Evolutionary conservation across 2,797 vertebrate species (phyloP), one percentile per base, ranked within the genome.

Genomic region (Pristis pectinata): DNA sequence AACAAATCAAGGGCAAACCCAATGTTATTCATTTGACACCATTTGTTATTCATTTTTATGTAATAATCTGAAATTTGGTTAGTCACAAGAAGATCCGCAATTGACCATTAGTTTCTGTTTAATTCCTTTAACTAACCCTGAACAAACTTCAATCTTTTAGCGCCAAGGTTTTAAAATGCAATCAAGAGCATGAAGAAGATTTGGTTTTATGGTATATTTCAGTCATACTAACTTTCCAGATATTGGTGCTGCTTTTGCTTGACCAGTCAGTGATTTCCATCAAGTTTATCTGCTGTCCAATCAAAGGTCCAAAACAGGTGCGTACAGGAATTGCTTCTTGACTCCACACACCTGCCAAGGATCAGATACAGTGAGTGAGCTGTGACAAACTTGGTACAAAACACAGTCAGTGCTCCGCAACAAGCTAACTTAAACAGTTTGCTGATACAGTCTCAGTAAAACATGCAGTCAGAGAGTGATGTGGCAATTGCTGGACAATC

Each of bases 261-360:
- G 98, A 98, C 99, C 99, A 99, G 95, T 98, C 98, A 0, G 98
- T 98, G 41, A 99, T 98, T 95, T 99, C 98, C 95, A 99, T 97
- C 1, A 98, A 98, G 96, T 98, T 98, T 95, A 99, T 99, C 92
- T 99, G 98, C 96, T 99, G 99, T 77, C 99, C 99, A 0, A 99
- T 97, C 96, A 99, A 96, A 34, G 99, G 99, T 95, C 99, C 99
- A 94, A 99, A 99, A 96, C 99, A 99, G 74, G 98, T 99, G 95
- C 98, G 97, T 87, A 98, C 98, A 80, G 98, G 97, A 97, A 99
- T 98, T 93, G 97, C 96, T 95, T 99, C 98, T 95, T 97, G 97
- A 56, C 98, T 97, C 97, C 98, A 98, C 11, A 99, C 98, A 95
- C 99, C 99, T 99, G 95, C 34, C 95, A 95, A 56, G 19, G 19